Evolutionary conservation across 2,113 vertebrate genomes (phyloP).

Genomic region (Salvelinus fontinalis): DNA sequence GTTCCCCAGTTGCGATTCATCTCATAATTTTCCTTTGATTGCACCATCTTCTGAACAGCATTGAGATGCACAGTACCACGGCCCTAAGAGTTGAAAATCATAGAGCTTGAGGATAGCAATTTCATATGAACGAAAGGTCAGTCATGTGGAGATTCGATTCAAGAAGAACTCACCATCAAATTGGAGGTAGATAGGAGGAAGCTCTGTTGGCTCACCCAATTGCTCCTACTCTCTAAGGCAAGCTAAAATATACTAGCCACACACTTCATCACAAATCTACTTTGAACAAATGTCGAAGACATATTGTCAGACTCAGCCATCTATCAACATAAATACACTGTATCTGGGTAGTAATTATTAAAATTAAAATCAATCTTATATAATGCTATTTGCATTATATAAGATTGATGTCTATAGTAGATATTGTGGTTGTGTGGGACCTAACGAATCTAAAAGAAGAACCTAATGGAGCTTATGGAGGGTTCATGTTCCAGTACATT

Average conservation of each 20-base stretch:
- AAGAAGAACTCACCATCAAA: constrained; percentile 23
- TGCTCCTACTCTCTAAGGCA: not conserved
- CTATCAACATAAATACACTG: too few relatives aligned
- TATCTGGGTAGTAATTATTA: too few relatives aligned
- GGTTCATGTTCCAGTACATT: too few relatives aligned
- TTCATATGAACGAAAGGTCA: constrained; percentile 42
- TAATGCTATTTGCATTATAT: too few relatives aligned
- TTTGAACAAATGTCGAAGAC: too few relatives aligned
- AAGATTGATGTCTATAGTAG: too few relatives aligned
- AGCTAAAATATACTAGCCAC: not conserved
- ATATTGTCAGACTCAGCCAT: too few relatives aligned
- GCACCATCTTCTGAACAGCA: constrained; percentile 5
- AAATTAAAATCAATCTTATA: too few relatives aligned
- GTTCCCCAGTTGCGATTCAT: constrained; percentile 22
- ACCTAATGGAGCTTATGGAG: too few relatives aligned
- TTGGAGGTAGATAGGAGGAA: not conserved
- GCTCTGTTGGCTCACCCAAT: constrained; percentile 7
- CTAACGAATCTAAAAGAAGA: too few relatives aligned
- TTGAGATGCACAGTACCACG: constrained; percentile 4
- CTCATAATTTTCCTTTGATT: constrained; percentile 26
- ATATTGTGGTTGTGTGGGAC: too few relatives aligned
- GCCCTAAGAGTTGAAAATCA: constrained; percentile 13
- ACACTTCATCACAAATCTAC: too few relatives aligned
- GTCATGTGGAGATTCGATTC: constrained; percentile 26
- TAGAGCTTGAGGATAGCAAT: constrained; percentile 30